phyloP scores from a whole-genome alignment of 2,113 vertebrate species.

The Halcyon senegalensis region DNA sequence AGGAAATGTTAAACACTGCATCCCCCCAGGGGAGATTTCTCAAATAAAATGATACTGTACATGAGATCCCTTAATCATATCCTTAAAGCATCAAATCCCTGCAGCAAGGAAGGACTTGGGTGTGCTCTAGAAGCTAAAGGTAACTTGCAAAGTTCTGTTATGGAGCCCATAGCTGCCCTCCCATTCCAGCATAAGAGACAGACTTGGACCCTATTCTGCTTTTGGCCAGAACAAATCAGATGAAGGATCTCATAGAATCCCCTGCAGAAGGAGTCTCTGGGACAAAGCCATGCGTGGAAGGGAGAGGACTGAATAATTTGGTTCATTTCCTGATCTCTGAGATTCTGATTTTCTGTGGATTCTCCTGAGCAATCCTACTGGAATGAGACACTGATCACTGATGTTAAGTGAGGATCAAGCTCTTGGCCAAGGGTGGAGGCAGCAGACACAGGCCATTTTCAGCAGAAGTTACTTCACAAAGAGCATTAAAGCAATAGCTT shows the following conservation, averaged over 20 bases:
- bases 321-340: neutral
- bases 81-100: neutral
- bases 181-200: neutral
- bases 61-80: neutral
- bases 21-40: neutral
- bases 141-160: neutral
- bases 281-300: neutral
- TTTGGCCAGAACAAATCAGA: neutral
- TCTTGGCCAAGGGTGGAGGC: neutral
- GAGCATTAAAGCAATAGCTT: neutral
- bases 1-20: slow-evolving; percentile 46
- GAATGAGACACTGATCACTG: neutral
- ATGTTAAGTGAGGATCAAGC: neutral
- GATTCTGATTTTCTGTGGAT: neutral
- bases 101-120: neutral
- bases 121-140: neutral
- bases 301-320: neutral
- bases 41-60: slow-evolving; percentile 1
- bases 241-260: rapidly evolving
- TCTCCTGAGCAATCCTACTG: neutral
- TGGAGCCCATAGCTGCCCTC: neutral
- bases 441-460: neutral
- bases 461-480: neutral
- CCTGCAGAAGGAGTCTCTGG: neutral
- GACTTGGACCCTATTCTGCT: neutral